Evolutionary conservation across 2,113 vertebrate genomes (phyloP), one percentile per base, ranked within the genome.

Genomic region (Nyctereutes procyonoides): DNA sequence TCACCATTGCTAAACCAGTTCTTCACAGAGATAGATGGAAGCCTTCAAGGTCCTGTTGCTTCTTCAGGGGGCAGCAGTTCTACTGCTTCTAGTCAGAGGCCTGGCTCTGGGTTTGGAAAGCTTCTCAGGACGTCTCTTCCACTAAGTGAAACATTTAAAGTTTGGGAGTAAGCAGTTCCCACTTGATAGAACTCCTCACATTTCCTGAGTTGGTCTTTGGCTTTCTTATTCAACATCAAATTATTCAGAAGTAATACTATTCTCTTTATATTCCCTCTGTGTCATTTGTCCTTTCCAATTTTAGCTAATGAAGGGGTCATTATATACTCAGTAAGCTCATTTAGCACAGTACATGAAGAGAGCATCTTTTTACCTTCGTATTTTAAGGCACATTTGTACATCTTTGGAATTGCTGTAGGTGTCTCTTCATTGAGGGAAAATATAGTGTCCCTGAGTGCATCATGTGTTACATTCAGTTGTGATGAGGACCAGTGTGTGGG

Each of bases 231-330:
- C 63, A 90, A 26, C 20, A 62, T 77, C 6, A 60, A 20, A 16
- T 82, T 51, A 48, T 86, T 93, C 51, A 62, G 63, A 95, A 77
- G 83, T 69, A 65, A 48, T 91, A 67, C 7, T 91, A 2, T 96
- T 87, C 85, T 67, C 55, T 73, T 85, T 62, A 35, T 89, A 73
- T 3, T 74, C 22, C 67, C 86, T 62, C 48, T 91, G 0, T 83
- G 17, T 80, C 51, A 55, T 94, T 92, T 96, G 35, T 96, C 87
- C 87, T 98, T 82, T 93, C 19, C 15, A 28, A 17, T 87, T 96
- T 95, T 74, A 93, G 65, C n/a, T 71, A 65, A 85, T 69, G 76
- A 90, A 93, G 24, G 35, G 30, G 35, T 60, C 51, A 38, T 81
- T 76, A 58, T 56, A 56, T 69, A 88, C 51, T 96, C 53, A 56